phyloP scores from a whole-genome alignment of 2,113 vertebrate genomes.

The Callaeas wilsoni region DNA sequence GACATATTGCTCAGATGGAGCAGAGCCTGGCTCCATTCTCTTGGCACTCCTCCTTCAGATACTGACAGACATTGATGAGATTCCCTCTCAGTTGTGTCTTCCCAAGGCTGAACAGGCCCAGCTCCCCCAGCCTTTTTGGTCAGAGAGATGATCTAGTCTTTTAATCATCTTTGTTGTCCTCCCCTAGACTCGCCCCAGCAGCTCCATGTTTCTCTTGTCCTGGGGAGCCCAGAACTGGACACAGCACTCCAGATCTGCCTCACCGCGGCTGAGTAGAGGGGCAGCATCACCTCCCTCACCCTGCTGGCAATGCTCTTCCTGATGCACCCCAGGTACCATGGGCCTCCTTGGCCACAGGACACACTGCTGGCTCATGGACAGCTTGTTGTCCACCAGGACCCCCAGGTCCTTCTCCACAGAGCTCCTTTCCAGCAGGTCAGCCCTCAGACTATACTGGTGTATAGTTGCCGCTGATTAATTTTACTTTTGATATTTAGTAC shows the following conservation, averaged over 20 bases:
- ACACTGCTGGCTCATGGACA: not conserved
- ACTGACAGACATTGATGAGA: not conserved
- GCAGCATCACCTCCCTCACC: not conserved
- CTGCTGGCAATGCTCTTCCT: not conserved
- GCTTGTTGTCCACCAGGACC: not conserved
- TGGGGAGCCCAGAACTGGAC: not conserved
- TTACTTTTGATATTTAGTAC: not conserved
- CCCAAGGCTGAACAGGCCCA: not conserved
- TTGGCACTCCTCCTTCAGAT: not conserved
- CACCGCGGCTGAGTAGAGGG: not conserved
- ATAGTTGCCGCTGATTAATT: not conserved
- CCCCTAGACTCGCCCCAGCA: rapidly evolving
- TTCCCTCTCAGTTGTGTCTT: not conserved
- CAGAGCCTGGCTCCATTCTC: not conserved
- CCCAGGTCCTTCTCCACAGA: not conserved
- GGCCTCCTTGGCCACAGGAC: not conserved
- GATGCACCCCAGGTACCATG: rapidly evolving
- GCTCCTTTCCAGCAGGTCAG: not conserved
- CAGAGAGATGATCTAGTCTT: not conserved
- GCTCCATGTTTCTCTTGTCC: not conserved
- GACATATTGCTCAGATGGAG: not conserved
- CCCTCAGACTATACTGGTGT: not conserved
- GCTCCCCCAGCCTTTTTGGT: not conserved
- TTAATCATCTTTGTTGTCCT: rapidly evolving
- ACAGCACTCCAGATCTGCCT: not conserved